Base-by-base conservation (phyloP, 2,113 vertebrate species). In the Antigone vipio region DNA sequence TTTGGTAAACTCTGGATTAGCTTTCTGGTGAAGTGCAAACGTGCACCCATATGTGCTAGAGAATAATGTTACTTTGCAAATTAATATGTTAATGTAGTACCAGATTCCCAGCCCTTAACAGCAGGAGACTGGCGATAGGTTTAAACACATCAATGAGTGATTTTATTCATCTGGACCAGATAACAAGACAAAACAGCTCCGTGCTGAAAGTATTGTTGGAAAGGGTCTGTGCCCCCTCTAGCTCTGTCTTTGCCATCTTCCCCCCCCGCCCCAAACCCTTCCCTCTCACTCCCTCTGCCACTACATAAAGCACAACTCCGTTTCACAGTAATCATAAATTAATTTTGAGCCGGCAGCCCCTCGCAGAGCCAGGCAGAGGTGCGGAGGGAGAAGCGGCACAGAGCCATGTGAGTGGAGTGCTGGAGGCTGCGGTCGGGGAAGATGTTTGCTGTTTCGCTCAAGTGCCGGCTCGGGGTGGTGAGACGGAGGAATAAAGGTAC, bases 381-480 rank as follows among this genome's bases (percentile, higher is more conserved):
- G 96, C 79, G 40, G 95, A 87, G 97, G 88, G 95, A 96, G 94
- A 85, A 63, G 97, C 93, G 85, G 96, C 95, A 89, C 96, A 40
- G 97, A 92, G 93, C 97, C 98, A 98, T 98, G 98, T 98, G 98
- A 98, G 98, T 16, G 84, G 80, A 93, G 97, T 80, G 87, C 90
- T 83, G 96, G 82, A 86, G 94, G 59, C 85, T 86, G 92, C 62
- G 44, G 72, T 88, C 47, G 55, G 45, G 95, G 96, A 97, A 97
- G 97, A 99, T 99, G 99, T 99, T 99, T 79, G 98, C 99, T 24
- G 98, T 99, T 92, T 99, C 99, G 42, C 98, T 99, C 78, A 99
- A 99, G 98, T 99, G 99, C 96, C 98, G 98, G 86, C 98, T 99
- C 73, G 99, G 99, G 97, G 98, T 99, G 98, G 98, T 99, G 98